Base-by-base conservation (phyloP, 2,888 invertebrate species). In the Acanthococcus lagerstroemiae region DNA sequence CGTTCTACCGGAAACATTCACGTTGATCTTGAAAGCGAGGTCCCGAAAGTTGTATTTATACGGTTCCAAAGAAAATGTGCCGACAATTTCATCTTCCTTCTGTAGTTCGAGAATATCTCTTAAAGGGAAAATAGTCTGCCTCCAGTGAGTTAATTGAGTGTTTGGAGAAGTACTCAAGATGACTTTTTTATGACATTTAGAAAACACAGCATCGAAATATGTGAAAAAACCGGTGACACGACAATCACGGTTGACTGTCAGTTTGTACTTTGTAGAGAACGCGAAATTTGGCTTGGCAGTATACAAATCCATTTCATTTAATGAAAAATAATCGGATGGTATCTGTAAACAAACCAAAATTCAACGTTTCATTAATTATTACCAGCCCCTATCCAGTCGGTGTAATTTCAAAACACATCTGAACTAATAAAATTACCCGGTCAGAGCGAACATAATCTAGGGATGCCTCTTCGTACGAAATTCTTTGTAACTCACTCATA, bases 171-270 rank as follows among this genome's bases (percentile, higher is more conserved):
- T 95, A 58, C 87, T 86, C 72, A 95, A 85, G 2, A 79, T 77
- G 5, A 90, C 80, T 15, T 81, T 77, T 70, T 82, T 80, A 1
- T 83, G 82, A 63, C 54, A 54, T 12, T 87, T 77, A 73, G 88
- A 86, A 77, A 95, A 94, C 74, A 84, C 86, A 25, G 87, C 87
- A 77, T 95, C 93, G 78, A 96, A 96, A 78, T 90, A 95, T 3
- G 63, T 52, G 0, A 63, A 17, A 22, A 63, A 63, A 6, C 27
- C 63, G 7, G 25, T 17, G 54, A 63, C 27, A 5, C 25, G 27
- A 37, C 52, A 30, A 19, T 63, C 19, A 17, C 54, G 63, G 26
- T 54, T 19, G 7, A 44, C 52, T n/a, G 22, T 54, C 9, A 63
- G 17, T 6, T 21, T n/a, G 17, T 48, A 63, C 9, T 50, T 25